Percentiles rank a stretch among this genome's conserved stretches.
These are phyloP conservation scores for Acrobasis consociella DNA, from an alignment of 2,888 invertebrate genomes.

Conservation along the genomic window DNA sequence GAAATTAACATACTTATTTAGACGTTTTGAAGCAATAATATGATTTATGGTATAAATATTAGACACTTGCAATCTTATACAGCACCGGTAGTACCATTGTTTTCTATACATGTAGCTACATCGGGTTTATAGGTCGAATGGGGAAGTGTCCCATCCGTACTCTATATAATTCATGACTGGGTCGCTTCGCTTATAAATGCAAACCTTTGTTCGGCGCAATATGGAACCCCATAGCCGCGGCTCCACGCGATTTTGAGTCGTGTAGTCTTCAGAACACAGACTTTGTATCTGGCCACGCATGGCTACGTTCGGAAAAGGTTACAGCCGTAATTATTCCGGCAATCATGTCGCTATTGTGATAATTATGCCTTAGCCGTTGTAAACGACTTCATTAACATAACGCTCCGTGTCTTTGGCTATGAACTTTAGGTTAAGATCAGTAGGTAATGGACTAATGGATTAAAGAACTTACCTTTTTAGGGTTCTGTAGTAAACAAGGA, in stretches of 20 bases:
- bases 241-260: constrained; percentile 7
- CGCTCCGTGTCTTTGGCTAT: neutral
- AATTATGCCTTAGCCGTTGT: neutral
- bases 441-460: no score
- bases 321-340: constrained; percentile 15
- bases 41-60: no score
- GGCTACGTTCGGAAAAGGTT: constrained; percentile 5
- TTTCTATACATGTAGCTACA: no score
- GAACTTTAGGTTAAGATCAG: neutral
- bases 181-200: constrained; percentile 32
- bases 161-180: neutral
- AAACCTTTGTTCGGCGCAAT: constrained; percentile 40
- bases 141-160: neutral
- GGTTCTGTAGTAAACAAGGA: no score
- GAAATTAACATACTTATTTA: no score
- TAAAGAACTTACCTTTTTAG: no score
- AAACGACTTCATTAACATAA: neutral
- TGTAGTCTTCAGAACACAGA: constrained; percentile 1
- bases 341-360: constrained; percentile 6
- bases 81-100: no score
- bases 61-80: no score
- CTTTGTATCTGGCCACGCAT: constrained; percentile 1
- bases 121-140: no score
- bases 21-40: no score
- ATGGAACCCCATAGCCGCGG: constrained; percentile 12